Percentiles rank a stretch among this genome's conserved stretches.
Conservation (phyloP, 1,140 invertebrate genomes). For the Mylabris phalerata region DNA sequence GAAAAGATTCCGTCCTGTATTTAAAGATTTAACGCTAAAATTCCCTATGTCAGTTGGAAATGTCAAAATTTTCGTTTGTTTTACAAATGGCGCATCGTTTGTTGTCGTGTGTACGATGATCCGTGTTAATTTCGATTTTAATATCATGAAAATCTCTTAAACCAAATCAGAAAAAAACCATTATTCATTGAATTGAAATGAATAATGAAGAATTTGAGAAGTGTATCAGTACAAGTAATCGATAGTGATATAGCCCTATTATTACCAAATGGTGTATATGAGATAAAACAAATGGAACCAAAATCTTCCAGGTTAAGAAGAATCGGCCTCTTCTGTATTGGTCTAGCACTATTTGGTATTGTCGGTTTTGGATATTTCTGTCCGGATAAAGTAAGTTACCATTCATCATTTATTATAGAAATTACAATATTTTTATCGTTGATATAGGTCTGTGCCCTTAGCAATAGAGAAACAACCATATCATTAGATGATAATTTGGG, state of each 20-base stretch:
- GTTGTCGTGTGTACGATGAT: no score
- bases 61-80: no score
- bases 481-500: constrained; percentile 51
- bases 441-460: constrained; percentile 59
- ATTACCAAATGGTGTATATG: constrained; percentile 59
- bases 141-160: no score
- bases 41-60: no score
- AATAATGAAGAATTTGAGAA: constrained; percentile 51
- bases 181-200: constrained; percentile 7
- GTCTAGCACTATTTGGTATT: constrained; percentile 72
- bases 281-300: constrained; percentile 71
- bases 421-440: neutral
- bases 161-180: neutral
- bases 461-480: constrained; percentile 50
- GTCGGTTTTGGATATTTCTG: constrained; percentile 83
- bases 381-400: constrained; percentile 62
- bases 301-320: constrained; percentile 60
- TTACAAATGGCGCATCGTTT: no score
- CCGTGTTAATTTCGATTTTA: no score
- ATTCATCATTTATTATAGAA: neutral
- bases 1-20: no score
- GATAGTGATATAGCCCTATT: constrained; percentile 67
- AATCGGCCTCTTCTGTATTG: constrained; percentile 69
- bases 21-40: no score
- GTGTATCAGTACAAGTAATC: constrained; percentile 65